Conservation (phyloP, 1,140 invertebrate genomes). For the Melitaea cinxia region DNA sequence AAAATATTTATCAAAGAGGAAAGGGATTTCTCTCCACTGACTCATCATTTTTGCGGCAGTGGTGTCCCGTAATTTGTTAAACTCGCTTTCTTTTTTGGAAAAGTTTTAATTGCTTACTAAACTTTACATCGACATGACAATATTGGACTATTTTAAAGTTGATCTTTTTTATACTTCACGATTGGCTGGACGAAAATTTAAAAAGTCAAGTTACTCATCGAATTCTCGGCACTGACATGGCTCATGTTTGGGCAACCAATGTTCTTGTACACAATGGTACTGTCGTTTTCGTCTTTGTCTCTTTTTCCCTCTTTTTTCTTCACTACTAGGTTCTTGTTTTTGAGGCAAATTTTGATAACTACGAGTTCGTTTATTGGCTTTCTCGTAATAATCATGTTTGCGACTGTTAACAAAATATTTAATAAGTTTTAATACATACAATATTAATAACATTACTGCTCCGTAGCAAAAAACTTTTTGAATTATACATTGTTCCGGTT, state of each 20-base stretch:
- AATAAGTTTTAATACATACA: conserved; percentile 17
- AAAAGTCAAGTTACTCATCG: conserved; percentile 3
- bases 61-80: conserved; percentile 31
- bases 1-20: conserved; percentile 33
- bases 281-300: conserved; percentile 23
- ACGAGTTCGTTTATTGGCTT: background rate
- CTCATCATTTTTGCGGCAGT: conserved; percentile 37
- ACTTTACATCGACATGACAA: conserved; percentile 31
- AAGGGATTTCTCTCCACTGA: conserved; percentile 21
- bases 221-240: background rate
- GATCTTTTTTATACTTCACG: conserved; percentile 23
- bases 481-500: conserved; percentile 14
- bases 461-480: conserved; percentile 22
- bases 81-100: conserved; percentile 28
- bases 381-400: background rate
- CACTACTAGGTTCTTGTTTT: background rate
- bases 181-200: conserved; percentile 6
- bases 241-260: conserved; percentile 14
- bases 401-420: conserved; percentile 12
- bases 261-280: background rate
- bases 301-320: conserved; percentile 16
- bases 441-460: conserved; percentile 5
- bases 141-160: conserved; percentile 29
- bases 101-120: conserved; percentile 36
- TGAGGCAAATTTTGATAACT: background rate